Conservation (phyloP, 2,888 invertebrate genomes). For the Amiota minor region DNA sequence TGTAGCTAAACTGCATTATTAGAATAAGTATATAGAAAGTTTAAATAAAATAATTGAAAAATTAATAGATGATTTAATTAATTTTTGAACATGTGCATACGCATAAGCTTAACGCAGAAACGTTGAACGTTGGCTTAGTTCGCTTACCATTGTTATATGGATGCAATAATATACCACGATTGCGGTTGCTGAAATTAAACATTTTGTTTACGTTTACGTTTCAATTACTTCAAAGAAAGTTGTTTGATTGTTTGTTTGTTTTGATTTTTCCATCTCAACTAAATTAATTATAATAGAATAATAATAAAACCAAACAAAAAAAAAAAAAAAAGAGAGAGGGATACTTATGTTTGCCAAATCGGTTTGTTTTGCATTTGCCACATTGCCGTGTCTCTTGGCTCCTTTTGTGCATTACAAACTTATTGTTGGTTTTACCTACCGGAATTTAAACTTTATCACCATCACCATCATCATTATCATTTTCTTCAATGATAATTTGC, state of each 20-base stretch:
- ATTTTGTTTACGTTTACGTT: constrained; percentile 39
- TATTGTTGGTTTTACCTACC: constrained; percentile 45
- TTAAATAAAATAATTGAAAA: too few relatives aligned
- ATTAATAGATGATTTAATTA: constrained; percentile 19
- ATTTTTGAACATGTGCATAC: constrained; percentile 38
- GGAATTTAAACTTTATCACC: background rate
- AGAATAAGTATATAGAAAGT: too few relatives aligned
- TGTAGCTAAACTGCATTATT: too few relatives aligned
- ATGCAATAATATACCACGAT: constrained; percentile 76
- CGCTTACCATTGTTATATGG: constrained; percentile 78
- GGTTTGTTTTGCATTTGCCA: constrained; percentile 12
- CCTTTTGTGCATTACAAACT: constrained; percentile 67
- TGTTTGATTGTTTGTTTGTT: too few relatives aligned
- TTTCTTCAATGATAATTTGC: too few relatives aligned
- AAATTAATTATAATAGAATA: too few relatives aligned
- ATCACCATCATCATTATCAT: too few relatives aligned
- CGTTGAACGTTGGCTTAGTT: constrained; percentile 51
- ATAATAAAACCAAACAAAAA: constrained; percentile 5
- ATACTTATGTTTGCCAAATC: too few relatives aligned
- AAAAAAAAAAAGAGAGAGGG: background rate
- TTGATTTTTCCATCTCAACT: too few relatives aligned
- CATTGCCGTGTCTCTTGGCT: constrained; percentile 46
- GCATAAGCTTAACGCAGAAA: constrained; percentile 47
- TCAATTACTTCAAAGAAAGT: constrained; percentile 24
- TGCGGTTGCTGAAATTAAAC: constrained; percentile 72